phyloP scores from a whole-genome alignment of 2,888 invertebrate species.

The Chesias legatella region DNA sequence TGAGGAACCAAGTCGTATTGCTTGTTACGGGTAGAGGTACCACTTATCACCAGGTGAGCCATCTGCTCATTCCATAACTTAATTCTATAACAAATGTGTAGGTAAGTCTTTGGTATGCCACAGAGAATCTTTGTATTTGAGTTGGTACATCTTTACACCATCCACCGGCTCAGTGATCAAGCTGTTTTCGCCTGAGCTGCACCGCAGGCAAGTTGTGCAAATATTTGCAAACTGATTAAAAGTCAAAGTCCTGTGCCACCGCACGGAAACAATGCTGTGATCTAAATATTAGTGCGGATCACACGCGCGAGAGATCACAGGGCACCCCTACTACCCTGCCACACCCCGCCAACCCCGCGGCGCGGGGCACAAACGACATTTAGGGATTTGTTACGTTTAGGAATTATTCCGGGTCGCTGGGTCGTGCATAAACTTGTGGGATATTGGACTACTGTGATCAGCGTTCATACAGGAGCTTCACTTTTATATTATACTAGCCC shows the following conservation, averaged over 20 bases:
- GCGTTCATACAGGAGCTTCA: too few species aligned
- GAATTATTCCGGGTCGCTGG: constrained; percentile 11
- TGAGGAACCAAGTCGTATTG: too few species aligned
- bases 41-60: too few species aligned
- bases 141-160: too few species aligned
- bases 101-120: too few species aligned
- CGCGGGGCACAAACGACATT: constrained; percentile 22
- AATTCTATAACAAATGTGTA: too few species aligned
- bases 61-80: too few species aligned
- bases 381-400: constrained; percentile 19
- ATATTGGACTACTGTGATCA: not conserved
- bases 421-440: constrained; percentile 9
- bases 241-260: constrained; percentile 51
- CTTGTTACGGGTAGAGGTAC: too few species aligned
- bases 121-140: too few species aligned
- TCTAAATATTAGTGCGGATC: constrained; percentile 73
- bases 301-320: constrained; percentile 68
- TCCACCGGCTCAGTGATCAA: not conserved
- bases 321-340: constrained; percentile 25
- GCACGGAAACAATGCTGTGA: constrained; percentile 44
- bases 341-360: constrained; percentile 27
- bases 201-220: constrained; percentile 33
- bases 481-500: too few species aligned
- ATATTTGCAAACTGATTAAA: constrained; percentile 77
- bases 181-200: constrained; percentile 3